Conservation (phyloP, 2,113 vertebrate species). For the Crotophaga sulcirostris region DNA sequence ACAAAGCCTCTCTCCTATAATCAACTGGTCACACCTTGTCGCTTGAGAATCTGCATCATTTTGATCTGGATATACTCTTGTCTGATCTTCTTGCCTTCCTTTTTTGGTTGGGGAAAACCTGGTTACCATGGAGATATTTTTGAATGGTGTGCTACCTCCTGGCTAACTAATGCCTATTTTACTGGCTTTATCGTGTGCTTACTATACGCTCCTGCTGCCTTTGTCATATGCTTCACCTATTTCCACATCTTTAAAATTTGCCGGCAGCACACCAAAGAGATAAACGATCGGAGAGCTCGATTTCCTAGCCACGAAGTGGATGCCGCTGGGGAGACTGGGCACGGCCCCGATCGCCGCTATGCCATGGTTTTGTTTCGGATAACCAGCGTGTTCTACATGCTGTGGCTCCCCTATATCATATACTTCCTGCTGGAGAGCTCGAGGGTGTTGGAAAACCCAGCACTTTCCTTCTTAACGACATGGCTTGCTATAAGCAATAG, state of each 20-base stretch:
- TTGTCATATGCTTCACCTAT: conserved; percentile 97
- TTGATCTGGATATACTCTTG: conserved; percentile 97
- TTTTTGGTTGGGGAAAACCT: conserved; percentile 98
- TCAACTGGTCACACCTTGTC: conserved; percentile 95
- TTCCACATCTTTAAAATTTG: conserved; percentile 99
- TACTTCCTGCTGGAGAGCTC: conserved; percentile 98
- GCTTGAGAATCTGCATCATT: conserved; percentile 91
- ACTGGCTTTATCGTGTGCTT: conserved; percentile 97
- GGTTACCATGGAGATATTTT: conserved; percentile 99
- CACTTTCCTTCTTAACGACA: conserved; percentile 94
- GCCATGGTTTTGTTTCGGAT: conserved; percentile 98
- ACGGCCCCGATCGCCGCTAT: conserved; percentile 91
- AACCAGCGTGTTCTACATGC: conserved; percentile 97
- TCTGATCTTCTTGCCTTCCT: conserved; percentile 92
- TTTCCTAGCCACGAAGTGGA: conserved; percentile 94
- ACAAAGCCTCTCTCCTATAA: conserved; percentile 98
- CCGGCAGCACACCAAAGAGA: conserved; percentile 98
- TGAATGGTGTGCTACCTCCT: conserved; percentile 95
- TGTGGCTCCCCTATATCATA: conserved; percentile 98
- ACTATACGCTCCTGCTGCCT: conserved; percentile 93
- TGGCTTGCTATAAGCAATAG: conserved; percentile 99
- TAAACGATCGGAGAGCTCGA: conserved; percentile 91
- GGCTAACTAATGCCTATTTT: conserved; percentile 96
- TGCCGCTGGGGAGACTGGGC: conserved; percentile 83
- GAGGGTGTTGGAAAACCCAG: conserved; percentile 89